Evolutionary conservation across 2,888 invertebrate genomes (phyloP).

Genomic region (Pilophorus perplexus): DNA sequence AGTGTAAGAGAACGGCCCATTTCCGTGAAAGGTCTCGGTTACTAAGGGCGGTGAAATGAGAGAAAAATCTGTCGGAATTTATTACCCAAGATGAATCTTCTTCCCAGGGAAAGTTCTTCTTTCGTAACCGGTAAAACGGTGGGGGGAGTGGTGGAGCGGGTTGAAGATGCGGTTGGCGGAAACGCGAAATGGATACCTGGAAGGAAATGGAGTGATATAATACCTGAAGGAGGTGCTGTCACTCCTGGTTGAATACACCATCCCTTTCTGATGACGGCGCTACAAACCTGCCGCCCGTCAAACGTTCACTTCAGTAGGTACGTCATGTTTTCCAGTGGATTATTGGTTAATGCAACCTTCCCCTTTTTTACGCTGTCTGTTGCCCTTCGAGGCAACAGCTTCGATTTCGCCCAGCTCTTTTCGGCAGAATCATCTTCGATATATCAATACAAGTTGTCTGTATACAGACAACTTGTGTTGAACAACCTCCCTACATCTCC

Average conservation of each 20-base stretch:
- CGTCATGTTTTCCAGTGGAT: neutral
- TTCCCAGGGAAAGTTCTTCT: neutral
- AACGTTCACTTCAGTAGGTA: neutral
- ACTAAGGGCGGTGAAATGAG: neutral
- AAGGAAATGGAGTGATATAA: slow-evolving; percentile 20
- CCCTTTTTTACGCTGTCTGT: too few relatives aligned
- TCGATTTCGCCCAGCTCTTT: too few relatives aligned
- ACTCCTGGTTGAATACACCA: neutral
- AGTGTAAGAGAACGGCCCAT: neutral
- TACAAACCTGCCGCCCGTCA: neutral
- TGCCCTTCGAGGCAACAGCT: too few relatives aligned
- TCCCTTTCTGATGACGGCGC: neutral
- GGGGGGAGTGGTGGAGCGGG: too few relatives aligned
- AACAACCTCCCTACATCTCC: too few relatives aligned
- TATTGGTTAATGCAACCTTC: too few relatives aligned
- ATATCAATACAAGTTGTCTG: too few relatives aligned
- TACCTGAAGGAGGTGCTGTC: slow-evolving; percentile 9
- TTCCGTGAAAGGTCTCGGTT: neutral
- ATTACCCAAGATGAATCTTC: neutral
- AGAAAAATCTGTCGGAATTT: neutral
- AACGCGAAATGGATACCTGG: slow-evolving; percentile 17
- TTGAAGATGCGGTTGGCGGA: neutral
- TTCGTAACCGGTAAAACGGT: too few relatives aligned
- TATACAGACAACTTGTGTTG: too few relatives aligned
- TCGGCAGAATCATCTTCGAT: too few relatives aligned